Conservation (phyloP, 1,140 invertebrate species). For the Oncopodura yosiiana region DNA sequence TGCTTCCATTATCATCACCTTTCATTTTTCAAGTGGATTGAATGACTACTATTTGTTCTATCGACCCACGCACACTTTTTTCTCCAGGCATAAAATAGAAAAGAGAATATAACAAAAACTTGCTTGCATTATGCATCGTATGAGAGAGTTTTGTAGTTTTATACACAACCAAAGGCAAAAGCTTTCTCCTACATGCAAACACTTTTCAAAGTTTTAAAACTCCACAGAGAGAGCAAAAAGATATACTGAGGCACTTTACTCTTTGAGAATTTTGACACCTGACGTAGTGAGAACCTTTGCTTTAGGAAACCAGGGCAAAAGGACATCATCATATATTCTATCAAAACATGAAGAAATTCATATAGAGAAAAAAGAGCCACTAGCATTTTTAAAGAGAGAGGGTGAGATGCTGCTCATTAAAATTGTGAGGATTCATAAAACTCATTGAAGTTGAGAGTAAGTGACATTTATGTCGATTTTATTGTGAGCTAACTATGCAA, state of each 20-base stretch:
- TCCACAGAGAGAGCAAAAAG: too few species aligned
- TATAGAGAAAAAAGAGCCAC: background rate
- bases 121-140: background rate
- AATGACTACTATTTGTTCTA: background rate
- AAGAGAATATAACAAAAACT: background rate
- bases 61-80: background rate
- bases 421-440: conserved; percentile 10
- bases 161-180: too few species aligned
- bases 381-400: background rate
- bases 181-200: too few species aligned
- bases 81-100: background rate
- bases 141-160: background rate
- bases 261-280: conserved; percentile 12
- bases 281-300: background rate
- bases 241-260: too few species aligned
- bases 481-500: conserved; percentile 20
- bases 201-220: too few species aligned
- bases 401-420: conserved; percentile 18
- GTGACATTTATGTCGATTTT: conserved; percentile 27
- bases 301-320: background rate
- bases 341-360: background rate
- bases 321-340: background rate
- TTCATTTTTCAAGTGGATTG: conserved; percentile 8
- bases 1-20: conserved; percentile 22
- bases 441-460: conserved; percentile 1